Base-by-base conservation (phyloP, 92 coral and sea anemone species). In the Porites rus region DNA sequence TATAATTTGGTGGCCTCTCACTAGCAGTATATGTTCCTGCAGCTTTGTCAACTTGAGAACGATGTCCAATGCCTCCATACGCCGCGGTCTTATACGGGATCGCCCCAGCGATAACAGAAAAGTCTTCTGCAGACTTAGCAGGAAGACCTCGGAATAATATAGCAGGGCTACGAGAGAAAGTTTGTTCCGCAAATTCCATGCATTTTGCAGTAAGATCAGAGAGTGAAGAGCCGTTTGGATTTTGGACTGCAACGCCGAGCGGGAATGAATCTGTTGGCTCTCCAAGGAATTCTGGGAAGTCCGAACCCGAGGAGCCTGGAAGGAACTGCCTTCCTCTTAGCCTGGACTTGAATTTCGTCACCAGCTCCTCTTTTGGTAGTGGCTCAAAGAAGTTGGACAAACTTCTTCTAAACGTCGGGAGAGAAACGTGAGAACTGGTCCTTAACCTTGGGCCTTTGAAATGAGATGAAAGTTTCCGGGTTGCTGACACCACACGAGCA, bases 91-190 rank as follows among this genome's bases (percentile, higher is more conserved):
- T 66, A 25, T 69, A 83, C 2, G 89, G 92, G 56, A 87, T 81
- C 12, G 38, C 76, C 20, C 46, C 75, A 10, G 85, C 59, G 50
- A 88, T 82, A 3, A 43, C 75, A 19, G 76, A 83, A 67, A 91
- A 91, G 38, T 88, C 89, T 17, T 83, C 58, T 51, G 79, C 83
- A 28, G 56, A 13, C 16, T 10, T 13, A 25, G 88, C 52, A 11
- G 94, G 94, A 28, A 91, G 84, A 17, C 88, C 85, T 50, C 94
- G 91, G 65, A 91, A 83, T 60, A 91, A 43, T 16, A 91, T 87
- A 21, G 91, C 92, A 14, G 80, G 88, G 31, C 83, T 62, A 13
- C 73, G 51, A 8, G 82, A 43, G 75, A 82, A 21, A 62, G 72
- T 85, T 64, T 92, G 90, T 78, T 54, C 64, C 8, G 56, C 64